phyloP scores from a whole-genome alignment of 2,888 invertebrate species.

The Belgica antarctica region DNA sequence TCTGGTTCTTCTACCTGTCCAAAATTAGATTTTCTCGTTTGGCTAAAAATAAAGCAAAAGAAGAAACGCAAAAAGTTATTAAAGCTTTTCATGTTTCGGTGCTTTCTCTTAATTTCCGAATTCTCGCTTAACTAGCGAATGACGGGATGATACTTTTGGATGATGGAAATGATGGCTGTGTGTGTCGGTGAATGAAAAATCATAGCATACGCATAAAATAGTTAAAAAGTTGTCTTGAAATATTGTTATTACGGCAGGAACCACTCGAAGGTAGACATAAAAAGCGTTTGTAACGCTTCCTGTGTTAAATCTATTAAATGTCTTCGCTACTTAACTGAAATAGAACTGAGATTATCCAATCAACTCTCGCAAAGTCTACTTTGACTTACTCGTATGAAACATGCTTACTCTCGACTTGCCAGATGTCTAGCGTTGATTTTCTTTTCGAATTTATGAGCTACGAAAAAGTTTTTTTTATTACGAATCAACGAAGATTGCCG shows the following conservation, averaged over 20 bases:
- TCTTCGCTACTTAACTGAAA: too few relatives aligned
- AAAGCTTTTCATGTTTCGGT: conserved; percentile 16
- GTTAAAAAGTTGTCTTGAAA: too few relatives aligned
- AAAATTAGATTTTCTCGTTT: conserved; percentile 31
- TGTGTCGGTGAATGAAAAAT: neutral
- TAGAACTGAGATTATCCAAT: too few relatives aligned
- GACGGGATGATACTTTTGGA: neutral
- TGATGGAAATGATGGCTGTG: neutral
- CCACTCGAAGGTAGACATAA: neutral
- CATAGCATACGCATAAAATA: too few relatives aligned
- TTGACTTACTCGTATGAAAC: too few relatives aligned
- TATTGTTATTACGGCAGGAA: too few relatives aligned
- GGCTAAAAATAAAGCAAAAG: conserved; percentile 30
- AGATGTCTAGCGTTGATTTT: conserved; percentile 25
- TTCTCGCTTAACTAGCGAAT: too few relatives aligned
- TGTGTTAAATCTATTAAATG: too few relatives aligned
- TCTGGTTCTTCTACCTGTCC: conserved; percentile 14
- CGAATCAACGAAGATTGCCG: neutral
- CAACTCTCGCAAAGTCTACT: too few relatives aligned
- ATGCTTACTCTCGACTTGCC: neutral
- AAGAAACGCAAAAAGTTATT: conserved; percentile 3
- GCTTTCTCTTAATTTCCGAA: neutral
- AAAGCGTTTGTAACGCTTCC: neutral
- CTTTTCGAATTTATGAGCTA: neutral
- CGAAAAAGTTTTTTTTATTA: neutral